Base-by-base conservation (phyloP, 2,888 invertebrate species). In the Athalia cordata region DNA sequence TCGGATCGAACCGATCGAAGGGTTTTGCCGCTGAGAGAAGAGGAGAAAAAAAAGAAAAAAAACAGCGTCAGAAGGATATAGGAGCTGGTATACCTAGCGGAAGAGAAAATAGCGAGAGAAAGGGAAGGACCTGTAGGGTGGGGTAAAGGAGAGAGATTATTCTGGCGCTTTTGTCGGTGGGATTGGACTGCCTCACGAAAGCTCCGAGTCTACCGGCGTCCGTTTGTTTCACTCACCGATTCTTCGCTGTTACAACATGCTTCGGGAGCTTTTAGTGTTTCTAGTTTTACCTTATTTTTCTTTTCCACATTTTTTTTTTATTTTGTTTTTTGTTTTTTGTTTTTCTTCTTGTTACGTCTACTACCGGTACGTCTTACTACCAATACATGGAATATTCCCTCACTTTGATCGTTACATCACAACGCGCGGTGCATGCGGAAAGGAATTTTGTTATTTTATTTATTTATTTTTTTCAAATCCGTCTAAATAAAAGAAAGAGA, bases 151-250 rank as follows among this genome's bases (percentile, higher is more conserved):
- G 55, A 59, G 13, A n/a, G 72, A 72, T 72, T 47, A 72, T 72
- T 72, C 59, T 59, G 45, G 72, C 45, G 72, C 72, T 72, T 72
- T 72, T 72, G 59, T 72, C 72, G n/a, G 72, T 59, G 13, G 59
- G 13, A 47, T 59, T 57, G 45, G 68, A 55, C 68, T 29, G 68
- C 8, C 55, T 8, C 9, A 55, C n/a, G n/a, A 68, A 68, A 68
- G 68, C 68, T 66, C 52, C 29, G 6, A 68, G 68, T 68, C 55
- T 47, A 29, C 59, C 59, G 57, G 45, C 72, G 72, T 72, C 57
- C 72, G 72, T 72, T 72, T 72, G 72, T 59, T 72, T 72, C 72
- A 72, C 57, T 52, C 57, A 45, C 0, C 72, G 72, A 72, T 72
- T 72, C 57, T 15, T 8, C 45, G 72, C 57, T 72, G 59, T 72